A percentile compares a stretch with the other conserved stretches of the same genome.
Conservation (phyloP, 2,797 vertebrate genomes). For the Phoxinus dragarum region DNA sequence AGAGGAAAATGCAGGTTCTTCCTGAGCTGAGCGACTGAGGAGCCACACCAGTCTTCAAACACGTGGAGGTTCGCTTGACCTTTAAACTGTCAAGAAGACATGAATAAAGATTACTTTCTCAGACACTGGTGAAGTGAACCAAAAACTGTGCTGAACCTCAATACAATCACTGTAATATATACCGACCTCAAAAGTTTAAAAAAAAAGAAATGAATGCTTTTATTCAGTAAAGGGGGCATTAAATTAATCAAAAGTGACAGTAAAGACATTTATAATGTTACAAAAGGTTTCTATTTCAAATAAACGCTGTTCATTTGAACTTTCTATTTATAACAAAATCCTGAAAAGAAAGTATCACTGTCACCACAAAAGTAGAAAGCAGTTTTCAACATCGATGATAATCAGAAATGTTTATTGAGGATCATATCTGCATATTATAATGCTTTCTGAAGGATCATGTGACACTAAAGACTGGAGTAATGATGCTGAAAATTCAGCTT, state of each 20-base stretch:
- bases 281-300: background rate
- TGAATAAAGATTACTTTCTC: background rate
- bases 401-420: background rate
- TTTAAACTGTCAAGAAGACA: slow-evolving; percentile 82
- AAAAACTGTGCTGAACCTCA: background rate
- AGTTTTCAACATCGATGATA: background rate
- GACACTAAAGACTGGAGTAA: background rate
- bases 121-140: background rate
- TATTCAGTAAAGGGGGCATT: background rate
- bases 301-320: background rate
- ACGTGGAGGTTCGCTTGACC: slow-evolving; percentile 95
- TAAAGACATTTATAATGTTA: background rate
- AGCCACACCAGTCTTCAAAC: slow-evolving; percentile 98
- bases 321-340: background rate
- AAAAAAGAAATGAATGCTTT: background rate
- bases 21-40: slow-evolving; percentile 87
- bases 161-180: background rate
- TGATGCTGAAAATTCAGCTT: no score
- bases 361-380: background rate
- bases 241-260: background rate
- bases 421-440: background rate
- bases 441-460: background rate
- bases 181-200: background rate
- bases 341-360: no score
- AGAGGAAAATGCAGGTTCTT: slow-evolving; percentile 96